Evolutionary conservation across 2,888 invertebrate genomes (phyloP).

Genomic region (Eristalinus aeneus): DNA sequence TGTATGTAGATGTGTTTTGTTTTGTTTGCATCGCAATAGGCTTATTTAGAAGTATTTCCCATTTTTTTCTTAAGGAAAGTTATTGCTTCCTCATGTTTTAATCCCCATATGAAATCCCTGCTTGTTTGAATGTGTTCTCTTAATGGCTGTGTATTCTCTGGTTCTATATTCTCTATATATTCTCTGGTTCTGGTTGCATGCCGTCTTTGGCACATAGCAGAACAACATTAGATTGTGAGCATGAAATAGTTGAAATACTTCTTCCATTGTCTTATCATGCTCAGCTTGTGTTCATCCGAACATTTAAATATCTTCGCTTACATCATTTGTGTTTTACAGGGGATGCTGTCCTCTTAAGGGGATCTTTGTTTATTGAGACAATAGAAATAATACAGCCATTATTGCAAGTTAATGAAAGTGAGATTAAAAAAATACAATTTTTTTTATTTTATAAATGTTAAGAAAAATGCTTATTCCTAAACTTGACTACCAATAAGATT

Average conservation of each 20-base stretch:
- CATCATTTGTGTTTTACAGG: no score
- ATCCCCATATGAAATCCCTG: no score
- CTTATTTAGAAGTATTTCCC: neutral
- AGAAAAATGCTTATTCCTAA: no score
- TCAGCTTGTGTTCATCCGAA: constrained; percentile 7
- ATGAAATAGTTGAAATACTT: neutral
- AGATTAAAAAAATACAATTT: no score
- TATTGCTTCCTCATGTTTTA: constrained; percentile 14
- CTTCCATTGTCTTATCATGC: no score
- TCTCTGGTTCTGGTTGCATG: constrained; percentile 7
- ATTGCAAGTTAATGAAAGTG: no score
- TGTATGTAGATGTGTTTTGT: constrained; percentile 24
- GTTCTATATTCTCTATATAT: neutral
- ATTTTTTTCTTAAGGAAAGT: neutral
- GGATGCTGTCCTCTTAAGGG: no score
- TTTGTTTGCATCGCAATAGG: constrained; percentile 6
- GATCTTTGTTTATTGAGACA: no score
- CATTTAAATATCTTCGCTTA: neutral
- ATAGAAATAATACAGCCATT: no score
- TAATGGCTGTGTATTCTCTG: neutral
- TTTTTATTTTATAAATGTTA: no score
- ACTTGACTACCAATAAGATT: no score
- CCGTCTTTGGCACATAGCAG: constrained; percentile 3
- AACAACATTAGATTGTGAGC: constrained; percentile 6
- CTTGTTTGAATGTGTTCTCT: neutral